Base-by-base conservation (phyloP, 2,797 vertebrate species). In the Garrulus glandarius region DNA sequence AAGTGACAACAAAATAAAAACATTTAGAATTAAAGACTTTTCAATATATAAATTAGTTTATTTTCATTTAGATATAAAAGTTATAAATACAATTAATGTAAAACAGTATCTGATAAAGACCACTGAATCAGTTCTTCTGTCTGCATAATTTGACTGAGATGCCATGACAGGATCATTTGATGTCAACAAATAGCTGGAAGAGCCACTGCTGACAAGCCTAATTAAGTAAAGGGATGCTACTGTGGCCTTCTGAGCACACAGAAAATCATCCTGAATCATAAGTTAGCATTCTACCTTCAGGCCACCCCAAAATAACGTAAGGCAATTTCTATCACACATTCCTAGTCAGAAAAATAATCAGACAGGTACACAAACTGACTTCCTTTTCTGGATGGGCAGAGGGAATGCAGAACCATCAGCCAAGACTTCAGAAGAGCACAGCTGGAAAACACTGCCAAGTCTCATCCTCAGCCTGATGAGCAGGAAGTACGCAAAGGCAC, bases 21-120 rank as follows among this genome's bases (percentile, higher is more conserved):
- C 5, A 29, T 34, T 61, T 23, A 81, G 46, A 95, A 77, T 49
- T 34, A 36, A 39, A n/a, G 37, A 29, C 30, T 72, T 92, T 92
- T 95, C 61, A 87, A 95, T 94, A 93, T 95, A 97, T 96, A 97
- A 98, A 98, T 97, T 94, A 97, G 76, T 97, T 98, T 97, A 98
- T 98, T 98, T 95, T 86, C 84, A 69, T 90, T 92, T 89, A 92
- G 47, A 93, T 97, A 98, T 76, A 97, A 98, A 98, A 97, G 83
- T 90, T 98, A 95, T 97, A 98, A 97, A 97, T 97, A 98, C 86
- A 96, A 95, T 65, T 93, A 16, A 83, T 81, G 85, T 96, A 95
- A 96, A 97, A 95, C 83, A 61, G 47, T 46, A 85, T 65, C 69
- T 65, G 60, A 72, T 85, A 91, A 95, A 93, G 77, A 84, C 32